A percentile compares a stretch with the other conserved stretches of the same genome.
Evolutionary conservation across 2,888 invertebrate species (phyloP).

Genomic region (Pachliopta kotzebuea): DNA sequence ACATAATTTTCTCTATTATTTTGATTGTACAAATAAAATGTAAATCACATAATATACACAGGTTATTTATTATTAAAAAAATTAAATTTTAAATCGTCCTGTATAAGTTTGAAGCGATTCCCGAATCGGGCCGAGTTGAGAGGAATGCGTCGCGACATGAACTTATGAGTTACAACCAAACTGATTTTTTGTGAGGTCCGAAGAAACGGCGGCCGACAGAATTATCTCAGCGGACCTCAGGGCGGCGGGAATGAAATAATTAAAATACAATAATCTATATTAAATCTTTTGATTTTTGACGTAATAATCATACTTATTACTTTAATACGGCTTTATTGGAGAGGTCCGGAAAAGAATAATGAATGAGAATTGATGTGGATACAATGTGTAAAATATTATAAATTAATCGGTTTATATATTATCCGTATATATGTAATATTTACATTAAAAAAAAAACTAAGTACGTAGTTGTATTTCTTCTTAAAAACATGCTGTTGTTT

Average conservation of each 20-base stretch:
- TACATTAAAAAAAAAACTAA: too few species aligned
- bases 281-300: neutral
- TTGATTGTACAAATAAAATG: too few species aligned
- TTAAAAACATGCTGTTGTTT: too few species aligned
- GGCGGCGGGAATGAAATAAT: conserved; percentile 13
- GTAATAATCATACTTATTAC: neutral
- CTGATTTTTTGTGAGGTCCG: conserved; percentile 49
- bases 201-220: conserved; percentile 46
- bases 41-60: too few species aligned
- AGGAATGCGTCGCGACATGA: conserved; percentile 66
- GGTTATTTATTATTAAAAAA: neutral
- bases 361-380: neutral
- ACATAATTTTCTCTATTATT: too few species aligned
- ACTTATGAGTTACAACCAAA: conserved; percentile 68
- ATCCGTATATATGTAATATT: too few species aligned
- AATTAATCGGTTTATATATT: too few species aligned
- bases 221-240: conserved; percentile 39
- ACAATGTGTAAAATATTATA: too few species aligned
- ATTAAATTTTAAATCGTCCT: conserved; percentile 42
- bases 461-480: too few species aligned
- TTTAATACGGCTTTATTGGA: neutral
- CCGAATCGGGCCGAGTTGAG: conserved; percentile 49
- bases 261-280: conserved; percentile 2
- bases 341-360: neutral
- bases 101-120: conserved; percentile 44